Evolutionary conservation across 2,113 vertebrate genomes (phyloP), one percentile per base, ranked within the genome.

Genomic region (Barbus barbus): DNA sequence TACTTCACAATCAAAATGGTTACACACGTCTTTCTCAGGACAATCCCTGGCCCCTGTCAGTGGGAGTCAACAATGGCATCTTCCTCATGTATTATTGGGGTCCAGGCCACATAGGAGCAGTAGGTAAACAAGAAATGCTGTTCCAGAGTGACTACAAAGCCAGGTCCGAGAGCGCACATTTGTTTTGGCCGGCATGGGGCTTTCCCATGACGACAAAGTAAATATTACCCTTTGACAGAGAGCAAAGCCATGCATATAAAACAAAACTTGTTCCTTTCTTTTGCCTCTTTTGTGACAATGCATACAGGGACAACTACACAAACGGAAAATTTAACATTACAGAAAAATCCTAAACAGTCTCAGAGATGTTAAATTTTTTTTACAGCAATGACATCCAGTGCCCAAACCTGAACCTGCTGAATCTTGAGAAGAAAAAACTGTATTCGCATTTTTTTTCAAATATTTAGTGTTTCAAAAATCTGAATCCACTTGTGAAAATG

Each of bases 71-170:
- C 92, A 91, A 91, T 91, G 89, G 91, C 89, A 85, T 87, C 81
- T 77, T 12, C 81, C 91, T 92, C 88, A 91, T 92, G 72, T 92
- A 92, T 93, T 92, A 93, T 93, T 93, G 90, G 91, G 79, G 60
- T 78, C 80, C 87, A 85, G 89, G 89, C 92, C 90, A 90, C 90
- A 93, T 89, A 90, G 90, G 88, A 81, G 83, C 60, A 88, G 80
- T 89, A 87, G 89, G 87, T 91, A 92, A 92, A 93, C 90, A 92
- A 87, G 82, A 80, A 88, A 74, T 87, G 87, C 89, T 90, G 91
- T 91, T 91, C 89, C 91, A 89, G 90, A 92, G 88, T 89, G 88
- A 93, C 90, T 92, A 94, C 93, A 92, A 93, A 93, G 92, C 86
- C 84, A 28, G 84, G 81, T 89, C 83, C 22, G 79, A 90, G 88